Evolutionary conservation across 2,797 vertebrate genomes (phyloP).

Genomic region (Mormyrus proboscirostris): DNA sequence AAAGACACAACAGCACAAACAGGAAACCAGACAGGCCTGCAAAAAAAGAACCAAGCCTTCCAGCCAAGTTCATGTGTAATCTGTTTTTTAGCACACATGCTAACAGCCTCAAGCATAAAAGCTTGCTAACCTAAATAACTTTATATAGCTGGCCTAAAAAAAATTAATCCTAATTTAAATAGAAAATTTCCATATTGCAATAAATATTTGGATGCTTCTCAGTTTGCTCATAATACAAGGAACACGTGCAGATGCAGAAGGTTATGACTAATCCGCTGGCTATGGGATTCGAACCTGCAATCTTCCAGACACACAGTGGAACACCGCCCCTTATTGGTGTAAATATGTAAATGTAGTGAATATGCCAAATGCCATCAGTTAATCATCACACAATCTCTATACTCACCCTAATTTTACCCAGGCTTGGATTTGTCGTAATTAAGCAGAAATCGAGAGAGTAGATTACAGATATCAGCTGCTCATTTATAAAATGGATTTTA

Average conservation of each 20-base stretch:
- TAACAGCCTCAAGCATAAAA: background rate
- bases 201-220: background rate
- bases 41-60: background rate
- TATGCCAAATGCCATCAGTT: background rate
- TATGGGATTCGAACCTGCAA: background rate
- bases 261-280: background rate
- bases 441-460: background rate
- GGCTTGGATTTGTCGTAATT: background rate
- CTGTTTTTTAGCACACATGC: background rate
- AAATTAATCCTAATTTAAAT: background rate
- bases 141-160: conserved; percentile 5
- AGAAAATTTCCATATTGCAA: background rate
- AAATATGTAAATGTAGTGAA: background rate
- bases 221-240: background rate
- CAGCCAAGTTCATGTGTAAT: background rate
- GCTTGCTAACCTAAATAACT: background rate
- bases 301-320: background rate
- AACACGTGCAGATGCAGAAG: background rate
- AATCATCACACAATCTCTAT: background rate
- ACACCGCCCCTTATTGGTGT: background rate
- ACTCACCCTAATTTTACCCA: background rate
- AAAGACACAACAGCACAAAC: background rate
- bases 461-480: background rate
- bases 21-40: background rate
- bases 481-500: background rate